Evolutionary conservation across 2,888 invertebrate species (phyloP).

Genomic region (Marronus borbonicus): DNA sequence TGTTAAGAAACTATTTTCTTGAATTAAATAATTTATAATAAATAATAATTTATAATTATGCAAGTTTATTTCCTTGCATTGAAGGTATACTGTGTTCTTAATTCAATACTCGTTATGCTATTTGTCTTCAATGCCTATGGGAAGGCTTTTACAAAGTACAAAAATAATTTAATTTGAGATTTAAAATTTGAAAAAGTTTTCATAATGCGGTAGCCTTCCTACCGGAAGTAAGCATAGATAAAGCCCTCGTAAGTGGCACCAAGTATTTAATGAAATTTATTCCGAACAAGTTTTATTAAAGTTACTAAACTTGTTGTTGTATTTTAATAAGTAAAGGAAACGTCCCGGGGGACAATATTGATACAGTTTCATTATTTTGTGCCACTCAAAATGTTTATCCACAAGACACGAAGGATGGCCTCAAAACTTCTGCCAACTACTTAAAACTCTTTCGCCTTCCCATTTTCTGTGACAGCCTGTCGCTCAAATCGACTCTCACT

Average conservation of each 20-base stretch:
- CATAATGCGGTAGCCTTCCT: not conserved
- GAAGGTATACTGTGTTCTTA: too few relatives aligned
- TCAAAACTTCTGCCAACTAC: slow-evolving; percentile 70
- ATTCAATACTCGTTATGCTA: too few relatives aligned
- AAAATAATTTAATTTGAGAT: slow-evolving; percentile 1
- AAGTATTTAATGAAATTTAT: slow-evolving; percentile 50
- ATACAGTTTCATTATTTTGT: slow-evolving; percentile 63
- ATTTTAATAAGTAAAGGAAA: slow-evolving; percentile 52
- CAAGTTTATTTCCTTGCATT: too few relatives aligned
- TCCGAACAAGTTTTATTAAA: slow-evolving; percentile 52
- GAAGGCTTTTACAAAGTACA: too few relatives aligned
- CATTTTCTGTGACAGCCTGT: slow-evolving; percentile 70
- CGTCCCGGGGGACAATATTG: slow-evolving; percentile 57
- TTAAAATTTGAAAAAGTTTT: slow-evolving; percentile 17
- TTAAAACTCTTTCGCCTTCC: slow-evolving; percentile 71
- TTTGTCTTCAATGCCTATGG: too few relatives aligned
- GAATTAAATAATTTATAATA: too few relatives aligned
- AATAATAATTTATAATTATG: too few relatives aligned
- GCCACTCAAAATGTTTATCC: slow-evolving; percentile 69
- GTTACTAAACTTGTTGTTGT: slow-evolving; percentile 50
- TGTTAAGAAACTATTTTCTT: too few relatives aligned
- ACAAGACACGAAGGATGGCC: slow-evolving; percentile 62
- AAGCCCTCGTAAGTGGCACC: not conserved
- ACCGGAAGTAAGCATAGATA: not conserved
- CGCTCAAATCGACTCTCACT: slow-evolving; percentile 67